These are phyloP conservation scores for Nemotelus nigrinus DNA, from an alignment of 2,888 invertebrate genomes.

Conservation along the genomic window DNA sequence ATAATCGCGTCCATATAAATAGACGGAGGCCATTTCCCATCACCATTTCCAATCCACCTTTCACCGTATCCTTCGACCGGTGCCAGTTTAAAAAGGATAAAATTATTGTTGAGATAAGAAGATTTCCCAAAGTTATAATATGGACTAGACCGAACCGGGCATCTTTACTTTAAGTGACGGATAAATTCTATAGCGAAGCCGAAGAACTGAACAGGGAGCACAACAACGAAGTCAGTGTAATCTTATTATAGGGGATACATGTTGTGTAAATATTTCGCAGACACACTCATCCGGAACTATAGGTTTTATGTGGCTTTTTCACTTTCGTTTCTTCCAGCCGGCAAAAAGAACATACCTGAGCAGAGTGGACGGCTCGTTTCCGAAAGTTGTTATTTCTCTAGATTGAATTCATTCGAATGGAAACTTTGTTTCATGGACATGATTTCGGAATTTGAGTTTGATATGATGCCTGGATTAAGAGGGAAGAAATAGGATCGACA, in stretches of 20 bases:
- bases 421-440: conserved; percentile 33
- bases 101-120: conserved; percentile 38
- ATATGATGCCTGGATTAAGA: neutral
- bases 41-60: neutral
- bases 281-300: conserved; percentile 32
- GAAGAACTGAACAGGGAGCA: too few species aligned
- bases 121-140: conserved; percentile 32
- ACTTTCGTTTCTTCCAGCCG: neutral
- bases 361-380: neutral
- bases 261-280: conserved; percentile 31
- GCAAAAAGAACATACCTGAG: neutral
- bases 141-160: conserved; percentile 21
- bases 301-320: conserved; percentile 14
- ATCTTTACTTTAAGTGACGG: neutral
- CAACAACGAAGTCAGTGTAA: conserved; percentile 15
- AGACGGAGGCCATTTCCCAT: neutral
- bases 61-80: neutral
- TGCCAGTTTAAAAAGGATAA: conserved; percentile 34
- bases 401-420: conserved; percentile 34
- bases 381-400: conserved; percentile 9
- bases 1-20: conserved; percentile 13
- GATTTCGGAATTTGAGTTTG: neutral
- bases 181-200: conserved; percentile 1
- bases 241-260: conserved; percentile 28
- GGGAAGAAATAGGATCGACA: neutral